Conservation (phyloP, 2,113 vertebrate species). For the Panthera tigris region DNA sequence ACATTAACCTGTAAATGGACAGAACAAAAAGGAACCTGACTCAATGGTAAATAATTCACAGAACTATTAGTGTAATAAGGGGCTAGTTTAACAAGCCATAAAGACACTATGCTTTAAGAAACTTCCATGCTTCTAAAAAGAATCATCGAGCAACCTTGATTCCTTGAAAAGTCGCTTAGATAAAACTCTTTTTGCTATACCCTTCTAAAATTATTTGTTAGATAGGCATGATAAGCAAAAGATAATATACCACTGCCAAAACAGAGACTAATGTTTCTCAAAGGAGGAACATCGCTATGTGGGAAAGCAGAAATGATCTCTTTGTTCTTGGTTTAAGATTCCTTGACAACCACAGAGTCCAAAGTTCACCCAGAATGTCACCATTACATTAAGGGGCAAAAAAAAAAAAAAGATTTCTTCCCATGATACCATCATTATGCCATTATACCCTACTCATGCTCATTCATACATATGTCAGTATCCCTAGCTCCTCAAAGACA, state of each 20-base stretch:
- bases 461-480: not conserved
- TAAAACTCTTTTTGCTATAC: not conserved
- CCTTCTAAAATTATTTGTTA: constrained; percentile 23
- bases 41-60: not conserved
- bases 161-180: not conserved
- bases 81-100: not conserved
- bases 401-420: not conserved
- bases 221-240: not conserved
- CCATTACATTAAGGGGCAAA: not conserved
- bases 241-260: not conserved
- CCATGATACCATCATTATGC: not conserved
- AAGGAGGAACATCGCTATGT: not conserved
- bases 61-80: not conserved
- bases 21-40: not conserved
- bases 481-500: not conserved
- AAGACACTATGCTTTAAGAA: constrained; percentile 14
- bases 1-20: constrained; percentile 25
- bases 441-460: not conserved
- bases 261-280: not conserved
- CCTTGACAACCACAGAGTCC: not conserved
- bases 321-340: not conserved
- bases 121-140: constrained; percentile 11
- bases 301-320: not conserved
- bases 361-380: not conserved
- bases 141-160: not conserved